Base-by-base conservation (phyloP, 2,797 vertebrate species). In the Sylvia borin region DNA sequence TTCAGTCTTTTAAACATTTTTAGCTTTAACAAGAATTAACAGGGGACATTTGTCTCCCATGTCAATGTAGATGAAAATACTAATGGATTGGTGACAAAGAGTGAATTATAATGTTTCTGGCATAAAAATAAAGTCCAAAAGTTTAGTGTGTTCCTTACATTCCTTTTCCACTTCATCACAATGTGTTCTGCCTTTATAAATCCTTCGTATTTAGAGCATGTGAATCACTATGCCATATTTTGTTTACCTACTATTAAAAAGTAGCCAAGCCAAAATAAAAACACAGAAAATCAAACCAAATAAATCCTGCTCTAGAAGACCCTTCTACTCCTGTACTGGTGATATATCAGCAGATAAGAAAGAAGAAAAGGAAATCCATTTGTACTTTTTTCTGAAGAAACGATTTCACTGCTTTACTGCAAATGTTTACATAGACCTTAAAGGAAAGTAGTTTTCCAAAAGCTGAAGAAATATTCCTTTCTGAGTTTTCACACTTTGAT, bases 1-100 rank as follows among this genome's bases (percentile, higher is more conserved):
- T 88, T 89, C 32, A 14, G 34, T 51, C 77, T 77, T 95, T 70
- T 55, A 90, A 93, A 95, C n/a, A 51, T 31, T 72, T 92, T 86
- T 43, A 85, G 64, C 60, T 71, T 64, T 61, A 73, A 66, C 42
- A 94, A 65, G 78, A 93, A 86, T 76, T 50, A 90, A 91, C 64
- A 70, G 14, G 24, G 34, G 42, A 60, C 42, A 71, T 88, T 93
- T 87, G 53, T 79, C 71, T 88, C 70, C 73, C 10, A 57, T 9
- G 14, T 92, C 76, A 81, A 36, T 11, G 16, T 9, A 67, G 74
- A 79, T 74, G 38, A 90, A 96, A 94, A 75, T 25, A 36, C 40
- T 84, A 93, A 90, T 32, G 57, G 64, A 58, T 5, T 43, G 31
- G 57, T 54, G 71, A 70, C 72, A 58, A 68, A 68, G 77, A 71